Conservation (phyloP, 2,888 invertebrate species). For the Artemia sinica region DNA sequence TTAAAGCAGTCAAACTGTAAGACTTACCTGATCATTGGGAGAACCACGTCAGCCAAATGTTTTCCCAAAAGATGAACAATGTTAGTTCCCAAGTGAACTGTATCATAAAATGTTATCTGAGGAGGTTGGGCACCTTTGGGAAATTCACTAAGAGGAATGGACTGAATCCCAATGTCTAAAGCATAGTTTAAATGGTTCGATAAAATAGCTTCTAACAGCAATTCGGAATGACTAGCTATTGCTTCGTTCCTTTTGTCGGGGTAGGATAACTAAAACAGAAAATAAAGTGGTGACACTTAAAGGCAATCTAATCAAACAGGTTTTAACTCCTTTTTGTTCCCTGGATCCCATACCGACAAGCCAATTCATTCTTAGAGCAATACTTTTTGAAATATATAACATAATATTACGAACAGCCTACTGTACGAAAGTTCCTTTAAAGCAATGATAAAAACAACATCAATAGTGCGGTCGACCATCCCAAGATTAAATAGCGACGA, state of each 20-base stretch:
- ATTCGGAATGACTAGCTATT: conserved; percentile 58
- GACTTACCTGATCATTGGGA: conserved; percentile 67
- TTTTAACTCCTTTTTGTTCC: no score
- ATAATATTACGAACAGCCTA: no score
- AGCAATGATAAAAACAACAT: no score
- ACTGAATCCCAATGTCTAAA: conserved; percentile 69
- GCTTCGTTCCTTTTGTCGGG: conserved; percentile 41
- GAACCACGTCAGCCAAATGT: conserved; percentile 69
- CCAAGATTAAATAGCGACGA: no score
- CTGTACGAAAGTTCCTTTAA: no score
- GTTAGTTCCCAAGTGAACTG: conserved; percentile 78
- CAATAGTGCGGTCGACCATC: no score
- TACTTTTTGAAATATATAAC: no score
- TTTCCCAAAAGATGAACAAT: conserved; percentile 84
- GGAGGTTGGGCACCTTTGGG: conserved; percentile 71
- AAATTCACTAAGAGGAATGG: conserved; percentile 49
- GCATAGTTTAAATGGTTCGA: conserved; percentile 92
- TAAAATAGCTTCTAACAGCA: conserved; percentile 62
- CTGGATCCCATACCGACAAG: no score
- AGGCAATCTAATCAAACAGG: no score
- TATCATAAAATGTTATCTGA: conserved; percentile 79
- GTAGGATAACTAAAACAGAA: conserved; percentile 47
- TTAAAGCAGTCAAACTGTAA: no score
- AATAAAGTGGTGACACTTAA: not conserved
- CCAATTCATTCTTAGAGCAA: no score